A percentile compares a stretch with the other conserved stretches of the same genome.
Evolutionary conservation across 2,113 vertebrate species (phyloP).

Genomic region (Formicarius rufipectus): DNA sequence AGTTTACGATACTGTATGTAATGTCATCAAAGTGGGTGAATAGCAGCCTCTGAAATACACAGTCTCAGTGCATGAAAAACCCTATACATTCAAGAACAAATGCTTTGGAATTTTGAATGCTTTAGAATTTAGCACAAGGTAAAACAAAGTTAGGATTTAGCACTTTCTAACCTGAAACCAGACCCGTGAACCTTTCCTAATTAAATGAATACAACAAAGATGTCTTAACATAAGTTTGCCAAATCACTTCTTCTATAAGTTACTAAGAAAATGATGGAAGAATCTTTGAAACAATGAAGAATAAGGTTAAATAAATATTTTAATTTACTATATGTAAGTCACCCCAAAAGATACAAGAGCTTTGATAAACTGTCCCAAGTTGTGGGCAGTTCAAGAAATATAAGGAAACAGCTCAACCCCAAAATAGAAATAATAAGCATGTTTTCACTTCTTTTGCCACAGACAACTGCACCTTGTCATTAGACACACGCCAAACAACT

Average conservation of each 20-base stretch:
- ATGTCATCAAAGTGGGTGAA: background rate
- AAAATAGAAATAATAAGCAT: background rate
- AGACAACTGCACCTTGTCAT: background rate
- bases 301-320: background rate
- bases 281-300: background rate
- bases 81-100: background rate
- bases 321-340: background rate
- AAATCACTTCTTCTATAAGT: background rate
- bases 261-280: background rate
- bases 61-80: background rate
- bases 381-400: background rate
- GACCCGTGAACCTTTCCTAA: background rate
- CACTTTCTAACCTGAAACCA: background rate
- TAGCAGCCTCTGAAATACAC: slow-evolving; percentile 8
- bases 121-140: background rate
- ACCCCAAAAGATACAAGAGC: background rate
- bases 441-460: background rate
- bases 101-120: background rate
- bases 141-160: background rate
- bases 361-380: background rate
- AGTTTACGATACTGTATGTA: slow-evolving; percentile 13
- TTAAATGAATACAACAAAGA: background rate
- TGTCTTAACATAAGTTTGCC: background rate
- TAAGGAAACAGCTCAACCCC: background rate
- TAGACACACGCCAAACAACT: background rate